These are phyloP conservation scores for Eucidaris tribuloides DNA, from an alignment of 35 echinoderm and acorn worm genomes.

Conservation along the genomic window DNA sequence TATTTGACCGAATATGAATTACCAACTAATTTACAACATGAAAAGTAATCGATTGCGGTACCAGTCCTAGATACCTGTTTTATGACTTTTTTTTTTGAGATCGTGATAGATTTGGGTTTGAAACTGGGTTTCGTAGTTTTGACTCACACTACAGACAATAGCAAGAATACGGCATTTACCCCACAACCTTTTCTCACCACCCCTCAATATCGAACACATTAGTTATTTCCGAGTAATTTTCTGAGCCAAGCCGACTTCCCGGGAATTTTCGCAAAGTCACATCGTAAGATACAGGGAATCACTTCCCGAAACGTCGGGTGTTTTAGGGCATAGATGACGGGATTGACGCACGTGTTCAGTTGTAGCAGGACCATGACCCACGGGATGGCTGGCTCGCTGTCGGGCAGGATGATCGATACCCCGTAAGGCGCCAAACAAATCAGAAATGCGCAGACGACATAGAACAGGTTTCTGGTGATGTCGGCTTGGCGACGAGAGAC, in stretches of 20 bases:
- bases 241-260: not conserved
- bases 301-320: slow-evolving; percentile 67
- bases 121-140: too few relatives aligned
- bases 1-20: too few relatives aligned
- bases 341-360: slow-evolving; percentile 74
- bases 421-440: slow-evolving; percentile 75
- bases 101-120: too few relatives aligned
- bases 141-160: too few relatives aligned
- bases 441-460: slow-evolving; percentile 74
- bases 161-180: too few relatives aligned
- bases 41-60: too few relatives aligned
- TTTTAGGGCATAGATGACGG: slow-evolving; percentile 72
- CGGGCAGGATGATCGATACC: slow-evolving; percentile 57
- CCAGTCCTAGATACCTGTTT: too few relatives aligned
- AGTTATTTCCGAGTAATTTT: not conserved
- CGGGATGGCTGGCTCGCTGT: slow-evolving; percentile 46
- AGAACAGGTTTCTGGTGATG: slow-evolving; percentile 81
- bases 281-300: not conserved
- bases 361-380: slow-evolving; percentile 55
- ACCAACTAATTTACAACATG: too few relatives aligned
- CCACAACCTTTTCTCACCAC: too few relatives aligned
- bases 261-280: not conserved
- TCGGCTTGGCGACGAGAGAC: slow-evolving; percentile 51
- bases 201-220: too few relatives aligned
- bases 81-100: too few relatives aligned